Evolutionary conservation across 2,113 vertebrate species (phyloP), one percentile per base, ranked within the genome.

Genomic region (Balaeniceps rex): DNA sequence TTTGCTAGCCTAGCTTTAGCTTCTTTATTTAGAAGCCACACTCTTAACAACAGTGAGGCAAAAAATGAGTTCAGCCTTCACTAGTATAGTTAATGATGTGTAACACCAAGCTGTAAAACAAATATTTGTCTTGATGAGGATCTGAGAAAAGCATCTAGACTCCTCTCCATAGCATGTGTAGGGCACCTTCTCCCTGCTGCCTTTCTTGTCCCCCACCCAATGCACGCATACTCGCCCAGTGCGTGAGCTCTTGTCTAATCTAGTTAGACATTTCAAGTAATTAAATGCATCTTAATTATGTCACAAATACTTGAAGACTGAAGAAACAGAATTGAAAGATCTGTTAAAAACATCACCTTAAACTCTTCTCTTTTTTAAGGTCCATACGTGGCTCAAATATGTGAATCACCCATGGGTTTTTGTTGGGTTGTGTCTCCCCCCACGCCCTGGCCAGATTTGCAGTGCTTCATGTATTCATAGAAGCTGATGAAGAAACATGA

Each of bases 401-500:
- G 36, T 79, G n/a, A 83, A 69, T 84, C 31, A 22, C 11, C 77
- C 49, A 4, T 13, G 17, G 10, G 21, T 47, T 79, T 68, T 72
- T 87, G 19, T 64, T 89, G 78, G 7, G 34, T 83, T 89, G 29
- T 90, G 33, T 87, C 36, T 85, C 16, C 66, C 63, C 5, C 19
- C 58, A 22, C 0, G 0, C 12, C 12, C 86, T 38, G 87, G 40
- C 57, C 72, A 79, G 70, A 69, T 69, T 81, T 1, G 2, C 61
- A 76, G 54, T 4, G 2, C 51, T 89, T 87, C 40, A 0, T 80
- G 38, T 52, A 14, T 69, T 91, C 16, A 0, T 85, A 91, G 46
- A 88, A 96, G 83, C 81, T 94, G 84, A 91, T 90, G 83, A 78
- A 94, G 82, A 94, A 88, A 70, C 0, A 1, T 66, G 22, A 47